Base-by-base conservation (phyloP, 2,888 invertebrate species). In the Xestia ashworthii region DNA sequence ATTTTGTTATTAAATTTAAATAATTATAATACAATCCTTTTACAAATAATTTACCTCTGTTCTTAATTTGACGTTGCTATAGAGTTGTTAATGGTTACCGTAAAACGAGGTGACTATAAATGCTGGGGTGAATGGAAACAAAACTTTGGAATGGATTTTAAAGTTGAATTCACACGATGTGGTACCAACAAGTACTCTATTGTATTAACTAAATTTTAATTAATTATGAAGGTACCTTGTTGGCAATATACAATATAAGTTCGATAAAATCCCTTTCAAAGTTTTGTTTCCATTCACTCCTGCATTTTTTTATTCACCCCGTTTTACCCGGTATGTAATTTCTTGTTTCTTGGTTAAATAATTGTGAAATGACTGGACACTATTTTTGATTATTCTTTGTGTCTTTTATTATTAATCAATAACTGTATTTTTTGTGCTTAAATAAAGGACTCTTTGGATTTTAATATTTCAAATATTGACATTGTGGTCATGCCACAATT, bases 391-490 rank as follows among this genome's bases (percentile, higher is more conserved):
- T 64, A 41, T 8, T 6, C 64, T n/a, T 65, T 65, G 12, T 64
- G 9, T 19, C 9, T 9, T 5, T n/a, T 41, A 3, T n/a, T 16
- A 16, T 44, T 65, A 5, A 12, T n/a, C 16, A 65, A 65, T 65
- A 53, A 53, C 16, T 53, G 6, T 16, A 0, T 19, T 41, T 41
- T 25, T 69, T 19, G 8, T 25, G 8, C 22, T 12, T 16, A n/a
- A n/a, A n/a, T 5, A 32, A 67, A 48, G 19, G n/a, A 38, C 11
- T 41, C n/a, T 12, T 25, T 32, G 6, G 22, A n/a, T 73, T 48
- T 58, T 48, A 25, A 38, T 25, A 16, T 60, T 74, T 74, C 11
- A 50, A 38, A 25, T 8, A 62, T 62, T 78, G 78, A 71, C 71
- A 41, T 6, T 6, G n/a, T 53, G 41, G 62, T 12, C 0, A n/a